Conservation (phyloP, 2,888 invertebrate species). For the Rotaria sp. region DNA sequence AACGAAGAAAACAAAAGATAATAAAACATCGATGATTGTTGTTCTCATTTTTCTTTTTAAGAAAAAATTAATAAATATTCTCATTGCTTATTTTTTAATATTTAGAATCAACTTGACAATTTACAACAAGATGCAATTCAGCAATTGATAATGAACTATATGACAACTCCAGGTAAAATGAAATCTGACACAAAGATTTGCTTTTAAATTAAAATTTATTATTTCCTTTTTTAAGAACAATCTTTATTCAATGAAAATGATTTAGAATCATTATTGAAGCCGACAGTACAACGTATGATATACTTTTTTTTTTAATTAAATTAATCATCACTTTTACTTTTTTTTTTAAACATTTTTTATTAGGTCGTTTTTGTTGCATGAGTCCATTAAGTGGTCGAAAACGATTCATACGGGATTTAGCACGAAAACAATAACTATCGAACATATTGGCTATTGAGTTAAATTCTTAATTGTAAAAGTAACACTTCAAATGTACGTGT, state of each 20-base stretch:
- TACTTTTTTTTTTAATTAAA: background rate
- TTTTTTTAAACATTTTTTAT: background rate
- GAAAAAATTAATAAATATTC: background rate
- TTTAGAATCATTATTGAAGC: background rate
- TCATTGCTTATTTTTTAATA: too few species aligned
- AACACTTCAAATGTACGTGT: background rate
- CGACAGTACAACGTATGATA: background rate
- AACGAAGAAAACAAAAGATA: background rate
- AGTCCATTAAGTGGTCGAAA: background rate
- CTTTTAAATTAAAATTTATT: background rate
- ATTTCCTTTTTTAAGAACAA: background rate
- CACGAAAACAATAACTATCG: background rate
- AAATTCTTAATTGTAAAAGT: background rate
- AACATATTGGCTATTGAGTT: background rate
- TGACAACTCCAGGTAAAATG: background rate
- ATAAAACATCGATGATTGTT: background rate
- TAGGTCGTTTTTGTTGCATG: background rate
- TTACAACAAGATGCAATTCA: background rate
- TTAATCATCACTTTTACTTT: background rate
- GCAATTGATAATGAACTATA: background rate
- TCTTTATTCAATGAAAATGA: background rate
- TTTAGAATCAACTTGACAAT: background rate
- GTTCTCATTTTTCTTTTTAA: background rate
- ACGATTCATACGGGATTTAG: background rate
- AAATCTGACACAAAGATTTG: background rate